Evolutionary conservation across 1,140 invertebrate genomes (phyloP).

Genomic region (Acyrthosiphon pisum): DNA sequence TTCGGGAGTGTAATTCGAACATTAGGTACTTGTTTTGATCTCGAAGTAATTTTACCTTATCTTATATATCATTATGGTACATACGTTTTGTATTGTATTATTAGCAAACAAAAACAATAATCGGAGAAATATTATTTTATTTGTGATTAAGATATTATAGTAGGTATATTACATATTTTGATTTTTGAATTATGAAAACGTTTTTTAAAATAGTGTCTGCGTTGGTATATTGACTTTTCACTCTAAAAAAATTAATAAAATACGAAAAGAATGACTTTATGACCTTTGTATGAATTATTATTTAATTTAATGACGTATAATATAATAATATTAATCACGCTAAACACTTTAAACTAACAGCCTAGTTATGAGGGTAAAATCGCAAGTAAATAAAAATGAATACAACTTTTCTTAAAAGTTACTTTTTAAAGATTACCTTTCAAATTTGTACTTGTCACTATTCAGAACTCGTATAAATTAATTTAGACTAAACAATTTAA

Average conservation of each 20-base stretch:
- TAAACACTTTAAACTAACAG: neutral
- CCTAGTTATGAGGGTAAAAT: slow-evolving; percentile 1
- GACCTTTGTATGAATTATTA: slow-evolving; percentile 9
- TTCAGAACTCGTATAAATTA: neutral
- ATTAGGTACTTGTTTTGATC: neutral
- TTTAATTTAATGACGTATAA: neutral
- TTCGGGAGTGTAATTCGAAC: neutral
- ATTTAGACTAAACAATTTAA: neutral
- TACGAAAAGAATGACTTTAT: neutral
- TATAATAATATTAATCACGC: neutral
- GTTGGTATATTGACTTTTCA: neutral
- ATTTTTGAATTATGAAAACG: neutral
- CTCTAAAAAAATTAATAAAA: neutral
- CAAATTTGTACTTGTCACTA: neutral
- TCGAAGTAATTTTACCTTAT: neutral
- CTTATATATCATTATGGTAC: neutral
- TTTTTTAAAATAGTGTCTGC: neutral
- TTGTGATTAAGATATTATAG: neutral
- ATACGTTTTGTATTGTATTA: neutral
- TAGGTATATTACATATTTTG: neutral
- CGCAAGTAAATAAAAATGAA: neutral
- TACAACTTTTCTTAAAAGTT: neutral
- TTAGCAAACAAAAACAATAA: neutral
- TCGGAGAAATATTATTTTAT: neutral
- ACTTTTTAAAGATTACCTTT: neutral